Base-by-base conservation (phyloP, 2,888 invertebrate genomes). In the Caenorhabditis plicata region DNA sequence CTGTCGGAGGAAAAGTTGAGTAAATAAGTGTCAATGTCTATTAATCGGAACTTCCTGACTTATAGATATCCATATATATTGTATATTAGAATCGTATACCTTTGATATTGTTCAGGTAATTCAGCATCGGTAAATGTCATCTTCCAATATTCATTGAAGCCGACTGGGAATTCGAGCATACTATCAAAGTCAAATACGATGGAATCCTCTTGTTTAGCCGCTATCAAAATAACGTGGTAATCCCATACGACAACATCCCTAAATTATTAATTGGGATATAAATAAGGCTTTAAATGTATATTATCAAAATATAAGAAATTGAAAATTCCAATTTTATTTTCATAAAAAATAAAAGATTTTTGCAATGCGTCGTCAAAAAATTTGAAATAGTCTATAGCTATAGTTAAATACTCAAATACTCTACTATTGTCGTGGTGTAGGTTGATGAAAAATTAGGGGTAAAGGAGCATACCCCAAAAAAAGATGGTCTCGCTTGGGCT, bases 161-260 rank as follows among this genome's bases (percentile, higher is more conserved):
- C 36, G 15, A 48, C 47, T 31, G 65, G 63, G 42, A 55, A 69
- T 0, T 26, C 39, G 11, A 61, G 41, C 8, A 25, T 42, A 3
- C 64, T 52, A 36, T 69, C 69, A n/a, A 64, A 23, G 43, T 69
- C 69, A 44, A 50, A 69, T 3, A 69, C 62, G 25, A 38, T 17
- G 13, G 36, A 20, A 17, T 19, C 25, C 0, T 17, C 20, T 2
- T 13, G 3, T 13, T 42, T 26, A 5, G 9, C 19, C 31, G 39
- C 43, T 8, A 71, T 35, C 9, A 64, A 47, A 17, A 71, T 56
- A 4, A 71, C 71, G 43, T 71, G 69, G 39, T 71, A 71, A 35
- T 71, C 71, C 71, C 71, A 71, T 9, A 64, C 26, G n/a, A 66
- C 66, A 20, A 36, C 47, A 4, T 44, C 36, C 4, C 65, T 68